phyloP scores from a whole-genome alignment of 2,113 vertebrate species.

The Amazona guildingii region DNA sequence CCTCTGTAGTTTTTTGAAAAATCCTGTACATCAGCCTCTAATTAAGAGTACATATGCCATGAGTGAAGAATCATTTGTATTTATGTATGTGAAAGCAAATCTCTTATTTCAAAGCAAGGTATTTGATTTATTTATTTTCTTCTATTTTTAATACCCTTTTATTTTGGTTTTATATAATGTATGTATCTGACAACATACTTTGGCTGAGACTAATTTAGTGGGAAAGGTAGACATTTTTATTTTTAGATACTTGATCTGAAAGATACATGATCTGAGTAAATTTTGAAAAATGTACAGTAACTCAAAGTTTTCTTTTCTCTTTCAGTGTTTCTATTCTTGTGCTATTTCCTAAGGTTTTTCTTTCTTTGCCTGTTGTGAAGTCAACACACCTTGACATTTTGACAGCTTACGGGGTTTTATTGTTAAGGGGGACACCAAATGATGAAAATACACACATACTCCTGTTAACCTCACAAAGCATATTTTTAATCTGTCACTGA shows the following conservation, averaged over 20 bases:
- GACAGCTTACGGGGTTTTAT: not conserved
- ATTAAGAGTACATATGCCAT: not conserved
- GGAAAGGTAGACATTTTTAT: constrained; percentile 41
- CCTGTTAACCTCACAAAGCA: not conserved
- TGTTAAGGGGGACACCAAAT: not conserved
- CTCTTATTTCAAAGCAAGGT: constrained; percentile 3
- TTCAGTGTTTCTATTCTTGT: not conserved
- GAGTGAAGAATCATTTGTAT: constrained; percentile 31
- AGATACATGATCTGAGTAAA: not conserved
- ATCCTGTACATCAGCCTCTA: not conserved
- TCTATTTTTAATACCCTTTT: constrained; percentile 11
- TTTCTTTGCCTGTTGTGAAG: not conserved
- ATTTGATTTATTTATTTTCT: constrained; percentile 18
- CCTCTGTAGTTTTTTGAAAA: not conserved
- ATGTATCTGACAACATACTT: not conserved
- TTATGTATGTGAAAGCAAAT: constrained; percentile 18
- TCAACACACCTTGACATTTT: not conserved
- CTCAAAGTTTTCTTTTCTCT: not conserved
- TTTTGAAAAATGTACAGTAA: not conserved
- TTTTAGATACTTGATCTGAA: constrained; percentile 7
- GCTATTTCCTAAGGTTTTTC: not conserved
- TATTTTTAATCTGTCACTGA: not conserved
- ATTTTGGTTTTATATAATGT: not conserved
- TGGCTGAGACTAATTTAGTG: constrained; percentile 10
- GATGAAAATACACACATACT: not conserved